Conservation (phyloP, 2,888 invertebrate genomes). For the Phaonia tiefii region DNA sequence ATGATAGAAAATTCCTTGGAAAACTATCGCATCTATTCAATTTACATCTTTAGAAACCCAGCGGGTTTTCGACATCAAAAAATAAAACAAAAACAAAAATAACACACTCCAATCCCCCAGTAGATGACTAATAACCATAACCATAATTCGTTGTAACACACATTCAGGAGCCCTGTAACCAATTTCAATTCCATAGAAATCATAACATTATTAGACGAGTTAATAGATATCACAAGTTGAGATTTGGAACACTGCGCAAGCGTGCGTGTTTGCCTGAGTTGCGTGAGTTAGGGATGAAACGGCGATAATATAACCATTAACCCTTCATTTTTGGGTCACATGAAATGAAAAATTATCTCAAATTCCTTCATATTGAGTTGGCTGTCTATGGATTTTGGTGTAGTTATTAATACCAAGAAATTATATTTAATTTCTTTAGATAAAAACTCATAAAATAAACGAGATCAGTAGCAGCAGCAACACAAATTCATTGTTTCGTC, state of each 20-base stretch:
- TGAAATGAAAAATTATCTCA: slow-evolving; percentile 50
- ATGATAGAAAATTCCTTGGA: slow-evolving; percentile 42
- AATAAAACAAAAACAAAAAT: slow-evolving; percentile 35
- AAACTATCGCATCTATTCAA: slow-evolving; percentile 51
- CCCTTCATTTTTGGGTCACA: slow-evolving; percentile 50
- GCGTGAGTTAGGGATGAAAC: slow-evolving; percentile 23
- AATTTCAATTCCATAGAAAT: slow-evolving; percentile 59
- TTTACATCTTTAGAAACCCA: slow-evolving; percentile 56
- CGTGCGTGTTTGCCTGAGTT: not conserved
- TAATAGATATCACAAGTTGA: slow-evolving; percentile 63
- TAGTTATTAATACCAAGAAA: slow-evolving; percentile 56
- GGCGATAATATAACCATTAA: slow-evolving; percentile 62
- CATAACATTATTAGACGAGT: slow-evolving; percentile 64
- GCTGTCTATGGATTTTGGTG: no score
- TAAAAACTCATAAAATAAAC: slow-evolving; percentile 55
- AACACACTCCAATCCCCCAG: not conserved
- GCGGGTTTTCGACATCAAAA: slow-evolving; percentile 44
- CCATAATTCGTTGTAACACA: slow-evolving; percentile 1
- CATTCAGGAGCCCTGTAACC: slow-evolving; percentile 30
- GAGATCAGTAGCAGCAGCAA: slow-evolving; percentile 51
- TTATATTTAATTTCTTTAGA: slow-evolving; percentile 40
- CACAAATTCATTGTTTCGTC: slow-evolving; percentile 40
- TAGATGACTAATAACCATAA: slow-evolving; percentile 36
- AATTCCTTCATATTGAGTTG: not conserved
- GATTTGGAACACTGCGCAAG: slow-evolving; percentile 5